These are phyloP conservation scores for Craseonycteris thonglongyai DNA, from an alignment of 2,113 vertebrate genomes.

Conservation along the genomic window DNA sequence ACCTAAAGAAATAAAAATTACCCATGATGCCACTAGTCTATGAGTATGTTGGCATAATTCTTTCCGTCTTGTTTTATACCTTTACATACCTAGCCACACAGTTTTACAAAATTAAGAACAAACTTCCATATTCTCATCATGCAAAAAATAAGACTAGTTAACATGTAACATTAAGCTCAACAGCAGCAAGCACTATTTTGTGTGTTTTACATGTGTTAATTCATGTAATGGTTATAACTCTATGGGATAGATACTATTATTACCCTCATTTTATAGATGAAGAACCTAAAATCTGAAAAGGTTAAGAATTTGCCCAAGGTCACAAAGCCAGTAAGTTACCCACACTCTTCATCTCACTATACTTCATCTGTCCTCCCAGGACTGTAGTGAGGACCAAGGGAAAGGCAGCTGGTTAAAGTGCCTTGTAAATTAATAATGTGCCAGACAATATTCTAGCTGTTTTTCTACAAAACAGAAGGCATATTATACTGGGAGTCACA, in stretches of 20 bases:
- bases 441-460: background rate
- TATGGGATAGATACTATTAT: background rate
- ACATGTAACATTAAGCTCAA: conserved; percentile 18
- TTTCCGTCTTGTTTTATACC: background rate
- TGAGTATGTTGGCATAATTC: background rate
- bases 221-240: background rate
- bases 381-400: background rate
- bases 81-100: background rate
- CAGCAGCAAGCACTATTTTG: background rate
- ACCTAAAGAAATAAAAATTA: background rate
- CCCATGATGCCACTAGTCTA: background rate
- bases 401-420: background rate
- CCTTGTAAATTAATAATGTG: background rate
- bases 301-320: background rate
- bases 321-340: background rate
- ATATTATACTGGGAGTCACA: background rate
- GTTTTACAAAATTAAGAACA: conserved; percentile 15
- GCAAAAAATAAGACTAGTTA: background rate
- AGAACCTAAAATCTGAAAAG: background rate
- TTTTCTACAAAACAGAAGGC: background rate
- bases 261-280: background rate
- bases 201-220: background rate
- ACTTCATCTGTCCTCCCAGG: background rate
- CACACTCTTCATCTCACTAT: background rate
- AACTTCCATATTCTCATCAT: background rate